Evolutionary conservation across 1,140 invertebrate genomes (phyloP), one percentile per base, ranked within the genome.

Genomic region (Drosophila willistoni): DNA sequence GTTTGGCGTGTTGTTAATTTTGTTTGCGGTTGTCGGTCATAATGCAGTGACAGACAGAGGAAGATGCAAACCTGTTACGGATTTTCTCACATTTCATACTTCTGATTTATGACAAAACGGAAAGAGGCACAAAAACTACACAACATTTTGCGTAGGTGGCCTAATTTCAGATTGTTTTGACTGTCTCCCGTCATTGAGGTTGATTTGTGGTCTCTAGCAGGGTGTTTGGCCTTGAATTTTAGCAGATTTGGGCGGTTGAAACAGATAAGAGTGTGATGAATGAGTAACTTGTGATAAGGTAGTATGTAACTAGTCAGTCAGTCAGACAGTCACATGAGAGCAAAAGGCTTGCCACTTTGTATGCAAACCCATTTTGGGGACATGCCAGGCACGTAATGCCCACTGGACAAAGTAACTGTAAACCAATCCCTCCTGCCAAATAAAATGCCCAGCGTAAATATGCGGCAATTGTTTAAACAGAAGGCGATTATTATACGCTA

Each of bases 1-100:
- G 55, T 54, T 34, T 87, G 61, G 71, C 82, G 79, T 87, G 79
- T 55, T 47, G 64, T 54, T 86, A 86, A 86, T 87, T 86, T 62
- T 57, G 44, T 19, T 65, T 60, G 61, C 5, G 56, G 56, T 59
- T 59, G 33, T 55, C 17, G 25, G 42, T 47, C 44, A 19, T 17
- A 19, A 9, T 47, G 14, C 14, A 47, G 44, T 17, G 44, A 47
- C 44, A 19, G 17, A 47, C 44, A 19, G 33, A 17, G 33, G 14
- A 59, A 36, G 56, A 41, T 13, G 29, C 33, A 78, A 75, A 67
- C 36, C 64, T 29, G 60, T 74, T 44, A 19, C 34, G 17, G 29
- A 64, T 61, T 75, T 72, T 76, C 73, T 68, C 68, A 75, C 76
- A 68, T 51, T 51, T 47, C 14, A 25, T 25, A n/a, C 29, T 63